Evolutionary conservation across 2,888 invertebrate species (phyloP).

Genomic region (Caradrina clavipalpis): DNA sequence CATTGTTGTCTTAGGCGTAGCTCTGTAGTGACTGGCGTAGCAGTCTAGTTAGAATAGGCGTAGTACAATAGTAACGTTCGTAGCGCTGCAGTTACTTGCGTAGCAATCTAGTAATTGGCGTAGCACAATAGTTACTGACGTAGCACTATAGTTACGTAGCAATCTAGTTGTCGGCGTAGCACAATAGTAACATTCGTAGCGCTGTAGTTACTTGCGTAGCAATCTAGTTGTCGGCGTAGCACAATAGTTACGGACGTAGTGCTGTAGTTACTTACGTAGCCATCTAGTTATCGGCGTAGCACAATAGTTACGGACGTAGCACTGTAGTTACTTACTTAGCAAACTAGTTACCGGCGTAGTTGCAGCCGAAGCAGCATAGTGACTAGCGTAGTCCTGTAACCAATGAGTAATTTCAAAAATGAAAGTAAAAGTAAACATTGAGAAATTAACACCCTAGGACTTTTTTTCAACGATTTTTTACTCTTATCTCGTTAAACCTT

Average conservation of each 20-base stretch:
- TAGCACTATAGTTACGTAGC: neutral
- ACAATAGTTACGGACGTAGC: neutral
- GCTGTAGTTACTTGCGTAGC: neutral
- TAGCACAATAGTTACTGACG: neutral
- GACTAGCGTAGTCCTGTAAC: neutral
- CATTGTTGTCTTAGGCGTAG: neutral
- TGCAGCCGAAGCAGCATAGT: too few relatives aligned
- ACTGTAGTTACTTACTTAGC: neutral
- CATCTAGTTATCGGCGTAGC: neutral
- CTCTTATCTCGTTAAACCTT: slow-evolving; percentile 43
- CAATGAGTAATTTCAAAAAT: neutral
- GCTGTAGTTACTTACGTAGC: neutral
- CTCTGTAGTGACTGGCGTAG: neutral
- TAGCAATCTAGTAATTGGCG: neutral
- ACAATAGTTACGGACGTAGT: neutral
- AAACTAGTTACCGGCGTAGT: neutral
- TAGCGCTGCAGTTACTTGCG: neutral
- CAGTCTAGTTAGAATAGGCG: neutral
- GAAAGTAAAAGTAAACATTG: neutral
- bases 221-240: neutral
- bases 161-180: neutral
- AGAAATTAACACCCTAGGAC: neutral
- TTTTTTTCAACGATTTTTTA: neutral
- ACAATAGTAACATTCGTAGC: neutral
- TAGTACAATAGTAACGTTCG: neutral